Percentiles rank a stretch among this genome's conserved stretches.
phyloP scores from a whole-genome alignment of 2,888 invertebrate genomes.

The Drosophila pullipes region DNA sequence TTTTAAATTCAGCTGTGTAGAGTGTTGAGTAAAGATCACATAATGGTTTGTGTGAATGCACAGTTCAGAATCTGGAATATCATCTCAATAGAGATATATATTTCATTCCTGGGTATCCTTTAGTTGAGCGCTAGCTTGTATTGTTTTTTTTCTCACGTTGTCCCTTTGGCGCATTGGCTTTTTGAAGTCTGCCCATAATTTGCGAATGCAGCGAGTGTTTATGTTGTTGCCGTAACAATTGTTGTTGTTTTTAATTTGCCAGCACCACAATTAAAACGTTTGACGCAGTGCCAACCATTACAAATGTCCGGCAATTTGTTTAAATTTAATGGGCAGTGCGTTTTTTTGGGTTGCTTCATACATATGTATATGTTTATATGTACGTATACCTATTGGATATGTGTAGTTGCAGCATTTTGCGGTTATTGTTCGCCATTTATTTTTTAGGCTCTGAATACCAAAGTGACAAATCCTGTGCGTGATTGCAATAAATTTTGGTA shows the following conservation, averaged over 20 bases:
- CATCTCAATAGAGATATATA: neutral
- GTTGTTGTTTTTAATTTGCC: constrained; percentile 49
- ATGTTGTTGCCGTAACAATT: constrained; percentile 25
- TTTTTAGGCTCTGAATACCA: constrained; percentile 35
- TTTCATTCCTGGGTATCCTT: constrained; percentile 2
- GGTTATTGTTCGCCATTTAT: constrained; percentile 41
- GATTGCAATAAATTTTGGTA: constrained; percentile 70
- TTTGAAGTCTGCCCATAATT: constrained; percentile 73
- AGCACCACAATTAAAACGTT: constrained; percentile 73
- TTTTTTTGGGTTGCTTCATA: constrained; percentile 28
- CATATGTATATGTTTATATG: neutral
- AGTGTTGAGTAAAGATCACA: neutral
- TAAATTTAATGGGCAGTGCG: constrained; percentile 67
- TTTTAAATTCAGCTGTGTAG: neutral
- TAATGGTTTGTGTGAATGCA: neutral
- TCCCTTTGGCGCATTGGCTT: constrained; percentile 55
- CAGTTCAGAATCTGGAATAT: neutral
- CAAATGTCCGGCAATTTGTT: constrained; percentile 78
- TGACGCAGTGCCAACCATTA: constrained; percentile 72
- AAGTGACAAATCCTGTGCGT: constrained; percentile 75
- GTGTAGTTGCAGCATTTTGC: constrained; percentile 50
- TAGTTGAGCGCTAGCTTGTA: constrained; percentile 7
- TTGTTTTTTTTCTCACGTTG: constrained; percentile 30
- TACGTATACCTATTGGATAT: neutral
- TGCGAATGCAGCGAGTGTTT: constrained; percentile 59